Evolutionary conservation across 2,797 vertebrate genomes (phyloP).

Genomic region (Sebastes oblongus): DNA sequence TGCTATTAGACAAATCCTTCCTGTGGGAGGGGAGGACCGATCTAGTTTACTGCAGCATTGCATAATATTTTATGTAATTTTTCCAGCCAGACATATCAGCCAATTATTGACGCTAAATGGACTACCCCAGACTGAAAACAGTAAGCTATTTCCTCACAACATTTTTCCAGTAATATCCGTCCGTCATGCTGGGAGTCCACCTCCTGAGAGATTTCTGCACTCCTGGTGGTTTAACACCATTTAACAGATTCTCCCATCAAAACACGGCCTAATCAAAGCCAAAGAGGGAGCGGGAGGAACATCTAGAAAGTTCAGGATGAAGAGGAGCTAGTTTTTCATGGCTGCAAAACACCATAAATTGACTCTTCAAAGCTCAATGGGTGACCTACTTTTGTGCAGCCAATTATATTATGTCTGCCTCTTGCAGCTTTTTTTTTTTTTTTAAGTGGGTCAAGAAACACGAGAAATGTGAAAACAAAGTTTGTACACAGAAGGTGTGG

Average conservation of each 20-base stretch:
- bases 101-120: constrained; percentile 37
- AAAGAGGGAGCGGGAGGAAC: constrained; percentile 22
- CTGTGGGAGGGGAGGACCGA: constrained; percentile 33
- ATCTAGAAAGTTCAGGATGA: constrained; percentile 50
- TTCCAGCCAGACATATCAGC: constrained; percentile 6
- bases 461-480: constrained; percentile 42
- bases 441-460: constrained; percentile 66
- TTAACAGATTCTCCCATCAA: constrained; percentile 25
- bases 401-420: constrained; percentile 62
- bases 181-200: constrained; percentile 27
- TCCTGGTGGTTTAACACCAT: constrained; percentile 17
- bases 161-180: background rate
- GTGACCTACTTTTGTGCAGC: constrained; percentile 69
- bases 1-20: constrained; percentile 47
- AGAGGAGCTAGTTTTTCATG: constrained; percentile 43
- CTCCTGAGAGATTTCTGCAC: constrained; percentile 24
- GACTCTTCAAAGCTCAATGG: constrained; percentile 70
- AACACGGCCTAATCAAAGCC: constrained; percentile 49
- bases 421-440: constrained; percentile 42
- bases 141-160: constrained; percentile 4
- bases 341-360: constrained; percentile 61
- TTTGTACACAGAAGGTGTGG: constrained; percentile 36
- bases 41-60: constrained; percentile 46
- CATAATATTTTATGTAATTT: constrained; percentile 20
- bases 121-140: constrained; percentile 1